Conservation (phyloP, 2,888 invertebrate genomes). For the Nebria brevicollis region DNA sequence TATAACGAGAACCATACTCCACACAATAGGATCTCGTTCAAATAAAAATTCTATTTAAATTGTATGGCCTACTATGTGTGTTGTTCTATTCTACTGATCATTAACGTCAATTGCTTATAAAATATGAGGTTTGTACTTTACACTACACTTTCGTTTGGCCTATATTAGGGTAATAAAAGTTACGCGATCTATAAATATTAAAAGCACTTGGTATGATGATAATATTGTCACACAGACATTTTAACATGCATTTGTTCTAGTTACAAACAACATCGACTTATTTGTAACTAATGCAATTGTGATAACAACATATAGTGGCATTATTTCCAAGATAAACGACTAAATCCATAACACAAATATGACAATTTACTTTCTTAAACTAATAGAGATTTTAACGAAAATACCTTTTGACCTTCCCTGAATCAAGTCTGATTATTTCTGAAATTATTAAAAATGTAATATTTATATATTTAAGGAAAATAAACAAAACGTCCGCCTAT, state of each 20-base stretch:
- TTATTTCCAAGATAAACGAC: not conserved
- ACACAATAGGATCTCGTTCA: not conserved
- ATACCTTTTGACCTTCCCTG: too few species aligned
- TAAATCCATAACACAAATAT: too few species aligned
- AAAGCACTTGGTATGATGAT: not conserved
- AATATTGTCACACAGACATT: not conserved
- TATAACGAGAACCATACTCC: not conserved
- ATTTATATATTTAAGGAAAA: too few species aligned
- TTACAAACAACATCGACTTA: not conserved
- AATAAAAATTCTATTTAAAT: not conserved
- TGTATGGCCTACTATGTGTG: not conserved
- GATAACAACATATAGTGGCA: not conserved
- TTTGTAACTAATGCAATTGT: not conserved
- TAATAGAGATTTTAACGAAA: too few species aligned
- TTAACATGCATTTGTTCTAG: not conserved
- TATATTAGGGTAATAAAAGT: conserved; percentile 2
- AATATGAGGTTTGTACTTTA: conserved; percentile 12
- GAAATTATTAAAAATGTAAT: too few species aligned
- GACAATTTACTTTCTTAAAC: too few species aligned
- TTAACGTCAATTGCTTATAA: conserved; percentile 15
- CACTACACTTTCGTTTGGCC: conserved; percentile 27
- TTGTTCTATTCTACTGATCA: conserved; percentile 14
- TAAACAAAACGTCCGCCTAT: too few species aligned
- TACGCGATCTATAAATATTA: not conserved
- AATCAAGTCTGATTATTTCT: too few species aligned